Evolutionary conservation across 1,140 invertebrate genomes (phyloP).

Genomic region (Diorhabda sublineata): DNA sequence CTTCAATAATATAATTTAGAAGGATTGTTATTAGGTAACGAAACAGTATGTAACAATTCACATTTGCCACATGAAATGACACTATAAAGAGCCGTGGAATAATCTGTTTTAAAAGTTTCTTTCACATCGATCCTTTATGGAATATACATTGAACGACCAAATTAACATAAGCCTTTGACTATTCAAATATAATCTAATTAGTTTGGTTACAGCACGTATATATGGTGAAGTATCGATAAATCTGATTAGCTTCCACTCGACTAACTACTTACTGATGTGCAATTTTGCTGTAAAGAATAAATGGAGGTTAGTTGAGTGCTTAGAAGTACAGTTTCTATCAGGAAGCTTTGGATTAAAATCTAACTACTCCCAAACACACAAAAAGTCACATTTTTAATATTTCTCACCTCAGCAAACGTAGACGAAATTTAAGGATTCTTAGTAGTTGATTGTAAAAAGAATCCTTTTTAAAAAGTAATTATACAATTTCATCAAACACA

Average conservation of each 20-base stretch:
- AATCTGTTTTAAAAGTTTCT: background rate
- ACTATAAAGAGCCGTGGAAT: background rate
- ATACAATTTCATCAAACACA: too few species aligned
- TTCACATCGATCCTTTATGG: background rate
- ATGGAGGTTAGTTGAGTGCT: background rate
- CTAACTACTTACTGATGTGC: background rate
- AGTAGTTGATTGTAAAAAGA: too few species aligned
- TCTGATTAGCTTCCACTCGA: background rate
- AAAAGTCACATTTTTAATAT: too few species aligned
- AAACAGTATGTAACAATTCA: background rate
- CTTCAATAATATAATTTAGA: too few species aligned
- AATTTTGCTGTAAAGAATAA: constrained; percentile 1
- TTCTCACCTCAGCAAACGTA: too few species aligned
- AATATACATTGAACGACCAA: background rate
- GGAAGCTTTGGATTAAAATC: too few species aligned
- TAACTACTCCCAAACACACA: too few species aligned
- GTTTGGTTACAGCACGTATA: constrained; percentile 7
- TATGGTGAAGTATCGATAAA: constrained; percentile 2
- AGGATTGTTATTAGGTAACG: background rate
- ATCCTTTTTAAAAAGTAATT: too few species aligned
- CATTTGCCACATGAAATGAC: constrained; percentile 1
- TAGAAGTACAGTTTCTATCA: too few species aligned
- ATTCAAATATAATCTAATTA: constrained; percentile 11
- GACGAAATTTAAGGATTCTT: too few species aligned
- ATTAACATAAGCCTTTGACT: constrained; percentile 9